Percentiles rank a stretch among this genome's conserved stretches.
Conservation (phyloP, 2,113 vertebrate genomes). For the pig (Sus scrofa) region T2T-Sscrofa CM000824.6:77944001-77944500, state of each 20-base stretch:
- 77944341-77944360: neutral
- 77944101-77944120: neutral
- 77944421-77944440: neutral
- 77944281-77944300: neutral
- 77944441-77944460: neutral
- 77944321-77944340: neutral
- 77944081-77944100: neutral
- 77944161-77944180: neutral
- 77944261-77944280: neutral
- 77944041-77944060: neutral
- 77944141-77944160: neutral
- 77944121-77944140: neutral
- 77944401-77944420: too few species aligned
- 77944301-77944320: too few species aligned
- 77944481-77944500: neutral
- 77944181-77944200: neutral
- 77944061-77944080: neutral
- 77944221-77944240: neutral
- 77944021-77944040: neutral
- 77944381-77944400: accelerated
- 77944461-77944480: neutral
- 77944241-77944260: neutral
- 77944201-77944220: neutral
- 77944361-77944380: neutral
- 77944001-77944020: neutral